Conservation (phyloP, 2,113 vertebrate species). For the Grammomys dolichurus region DNA sequence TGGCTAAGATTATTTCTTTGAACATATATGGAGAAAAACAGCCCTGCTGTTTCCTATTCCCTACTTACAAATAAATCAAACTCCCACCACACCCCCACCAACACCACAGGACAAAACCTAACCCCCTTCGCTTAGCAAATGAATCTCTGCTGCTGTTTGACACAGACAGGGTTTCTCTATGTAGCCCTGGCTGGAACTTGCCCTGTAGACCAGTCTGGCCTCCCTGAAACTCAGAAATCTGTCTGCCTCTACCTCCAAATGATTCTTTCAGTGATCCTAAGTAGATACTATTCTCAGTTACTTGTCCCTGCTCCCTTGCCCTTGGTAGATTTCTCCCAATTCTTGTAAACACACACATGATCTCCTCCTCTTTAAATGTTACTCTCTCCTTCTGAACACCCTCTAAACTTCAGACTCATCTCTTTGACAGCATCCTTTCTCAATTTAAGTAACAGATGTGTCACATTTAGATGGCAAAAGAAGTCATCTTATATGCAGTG, state of each 20-base stretch:
- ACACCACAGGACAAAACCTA: neutral
- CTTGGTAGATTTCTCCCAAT: neutral
- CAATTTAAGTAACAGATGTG: neutral
- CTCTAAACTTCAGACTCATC: neutral
- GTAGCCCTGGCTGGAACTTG: neutral
- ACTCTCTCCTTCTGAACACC: neutral
- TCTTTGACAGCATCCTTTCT: neutral
- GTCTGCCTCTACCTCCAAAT: neutral
- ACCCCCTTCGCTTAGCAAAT: conserved; percentile 12
- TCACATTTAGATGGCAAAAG: neutral
- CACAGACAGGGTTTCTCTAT: neutral
- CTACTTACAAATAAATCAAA: neutral
- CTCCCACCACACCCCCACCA: neutral
- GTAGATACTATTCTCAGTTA: neutral
- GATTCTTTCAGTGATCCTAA: conserved; percentile 8
- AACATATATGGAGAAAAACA: neutral
- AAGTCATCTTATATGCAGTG: neutral
- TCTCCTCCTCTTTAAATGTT: neutral
- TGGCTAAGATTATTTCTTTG: conserved; percentile 4
- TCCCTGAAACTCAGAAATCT: neutral
- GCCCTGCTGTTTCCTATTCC: neutral
- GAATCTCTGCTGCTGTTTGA: neutral
- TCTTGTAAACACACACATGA: neutral
- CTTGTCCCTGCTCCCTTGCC: neutral
- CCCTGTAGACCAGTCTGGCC: neutral